phyloP scores from a whole-genome alignment of 2,113 vertebrate genomes.

The Connochaetes taurinus region DNA sequence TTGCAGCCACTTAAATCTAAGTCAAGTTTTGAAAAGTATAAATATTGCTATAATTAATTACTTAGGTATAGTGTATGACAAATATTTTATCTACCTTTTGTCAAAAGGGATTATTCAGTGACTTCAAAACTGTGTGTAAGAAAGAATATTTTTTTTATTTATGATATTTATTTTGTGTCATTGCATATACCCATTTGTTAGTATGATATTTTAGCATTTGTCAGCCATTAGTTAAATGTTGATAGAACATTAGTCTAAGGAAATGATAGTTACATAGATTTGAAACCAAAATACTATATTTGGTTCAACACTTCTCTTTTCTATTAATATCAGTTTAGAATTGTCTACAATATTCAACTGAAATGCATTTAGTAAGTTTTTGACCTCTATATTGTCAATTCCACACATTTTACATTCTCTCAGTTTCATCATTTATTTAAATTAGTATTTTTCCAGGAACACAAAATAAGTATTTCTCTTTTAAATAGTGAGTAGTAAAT shows the following conservation, averaged over 20 bases:
- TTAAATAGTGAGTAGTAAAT: neutral
- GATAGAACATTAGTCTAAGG: neutral
- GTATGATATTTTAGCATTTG: neutral
- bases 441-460: neutral
- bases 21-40: neutral
- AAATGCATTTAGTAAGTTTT: neutral
- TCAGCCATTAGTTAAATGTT: neutral
- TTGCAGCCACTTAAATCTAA: neutral
- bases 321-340: neutral
- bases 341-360: neutral
- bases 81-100: neutral
- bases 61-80: neutral
- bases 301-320: slow-evolving; percentile 14
- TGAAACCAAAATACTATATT: neutral
- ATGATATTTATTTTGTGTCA: neutral
- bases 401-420: neutral
- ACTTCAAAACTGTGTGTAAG: neutral
- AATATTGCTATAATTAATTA: neutral
- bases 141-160: neutral
- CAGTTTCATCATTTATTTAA: neutral
- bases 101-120: neutral
- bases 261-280: neutral
- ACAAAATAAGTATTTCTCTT: neutral
- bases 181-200: neutral
- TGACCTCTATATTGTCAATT: neutral